Conservation (phyloP, 2,113 vertebrate species). For the Pterocles gutturalis region DNA sequence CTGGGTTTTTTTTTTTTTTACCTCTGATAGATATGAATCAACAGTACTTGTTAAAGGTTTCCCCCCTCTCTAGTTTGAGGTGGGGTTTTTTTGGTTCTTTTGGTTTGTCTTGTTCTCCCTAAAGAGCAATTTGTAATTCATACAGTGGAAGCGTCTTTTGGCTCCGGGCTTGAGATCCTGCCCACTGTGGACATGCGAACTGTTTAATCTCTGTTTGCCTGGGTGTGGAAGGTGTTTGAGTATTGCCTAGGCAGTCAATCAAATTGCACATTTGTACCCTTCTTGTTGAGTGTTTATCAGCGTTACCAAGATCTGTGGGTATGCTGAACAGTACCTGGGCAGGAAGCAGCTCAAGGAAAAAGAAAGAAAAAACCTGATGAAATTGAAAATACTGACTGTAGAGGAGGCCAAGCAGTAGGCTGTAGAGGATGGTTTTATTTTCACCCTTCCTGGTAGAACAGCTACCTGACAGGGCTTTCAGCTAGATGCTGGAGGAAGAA, state of each 20-base stretch:
- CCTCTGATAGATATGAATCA: not conserved
- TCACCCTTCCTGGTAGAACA: not conserved
- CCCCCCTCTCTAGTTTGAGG: not conserved
- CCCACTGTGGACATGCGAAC: not conserved
- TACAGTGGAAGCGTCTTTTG: not conserved
- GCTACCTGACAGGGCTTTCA: not conserved
- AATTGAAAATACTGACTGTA: not conserved
- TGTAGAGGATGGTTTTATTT: not conserved
- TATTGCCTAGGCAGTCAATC: not conserved
- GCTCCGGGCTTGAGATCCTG: not conserved
- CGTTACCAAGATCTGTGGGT: not conserved
- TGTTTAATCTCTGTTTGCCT: not conserved
- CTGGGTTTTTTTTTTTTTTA: not conserved
- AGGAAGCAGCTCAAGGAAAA: not conserved
- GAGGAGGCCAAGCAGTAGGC: not conserved
- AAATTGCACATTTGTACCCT: not conserved
- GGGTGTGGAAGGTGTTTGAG: not conserved
- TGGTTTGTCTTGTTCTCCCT: not conserved
- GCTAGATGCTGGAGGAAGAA: not conserved
- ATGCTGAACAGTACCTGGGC: not conserved
- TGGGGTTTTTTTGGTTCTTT: not conserved
- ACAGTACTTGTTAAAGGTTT: not conserved
- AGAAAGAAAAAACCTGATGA: not conserved
- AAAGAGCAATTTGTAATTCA: conserved; percentile 4
- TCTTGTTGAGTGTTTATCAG: not conserved